Base-by-base conservation (phyloP, 2,797 vertebrate genomes). In the Chelon auratus region DNA sequence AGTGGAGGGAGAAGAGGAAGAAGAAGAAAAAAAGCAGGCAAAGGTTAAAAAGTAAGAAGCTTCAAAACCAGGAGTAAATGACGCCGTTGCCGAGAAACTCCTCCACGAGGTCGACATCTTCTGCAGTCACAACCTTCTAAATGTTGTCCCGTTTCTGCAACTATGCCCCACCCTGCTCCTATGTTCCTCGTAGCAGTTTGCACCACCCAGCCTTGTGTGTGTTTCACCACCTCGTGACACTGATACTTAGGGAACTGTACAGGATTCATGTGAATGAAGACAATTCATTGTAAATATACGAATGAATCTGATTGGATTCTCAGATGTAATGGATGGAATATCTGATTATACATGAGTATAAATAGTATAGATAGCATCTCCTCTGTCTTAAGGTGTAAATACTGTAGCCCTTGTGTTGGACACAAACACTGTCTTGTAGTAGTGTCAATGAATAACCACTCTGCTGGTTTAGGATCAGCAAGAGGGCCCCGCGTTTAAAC, bases 71-170 rank as follows among this genome's bases (percentile, higher is more conserved):
- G 89, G 90, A 93, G 89, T 89, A 82, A 89, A 93, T 92, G 90
- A 93, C 18, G 88, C 89, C 40, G 30, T 42, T 56, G 91, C 91
- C 77, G 91, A 94, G 81, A 87, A 84, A 83, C 90, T 93, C 90
- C 90, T 87, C 83, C 75, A 68, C 42, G 6, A 37, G 54, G 54
- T 75, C 60, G 39, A 72, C 69, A 26, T 79, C 83, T 65, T 75
- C 78, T 33, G 68, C 81, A 70, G 74, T 68, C 81, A 18, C 69
- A 53, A 62, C 77, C 75, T 63, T 68, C 73, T 52, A 56, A 63
- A 60, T 54, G 68, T 73, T 14, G 53, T 69, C 65, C 24, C 12
- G 30, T 78, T 43, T 64, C 24, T 13, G 43, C 87, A 84, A 88
- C 80, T 48, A 48, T 61, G 30, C 43, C 36, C 71, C 47, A 8